Conservation (phyloP, 92 coral and sea anemone species). For the Diadumene lineata region DNA sequence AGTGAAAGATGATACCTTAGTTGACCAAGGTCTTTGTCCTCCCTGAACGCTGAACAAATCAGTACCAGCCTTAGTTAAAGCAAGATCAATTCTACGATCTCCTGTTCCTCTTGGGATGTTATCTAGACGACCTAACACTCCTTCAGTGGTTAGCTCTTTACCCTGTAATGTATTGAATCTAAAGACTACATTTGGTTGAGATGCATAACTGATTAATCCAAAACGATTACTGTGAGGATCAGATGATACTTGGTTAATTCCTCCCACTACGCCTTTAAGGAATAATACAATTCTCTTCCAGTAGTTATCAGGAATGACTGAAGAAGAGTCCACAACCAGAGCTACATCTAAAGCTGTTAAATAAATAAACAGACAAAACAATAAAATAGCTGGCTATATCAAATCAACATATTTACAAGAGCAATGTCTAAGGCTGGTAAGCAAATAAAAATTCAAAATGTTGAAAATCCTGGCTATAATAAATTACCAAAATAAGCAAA, state of each 20-base stretch:
- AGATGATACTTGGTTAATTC: conserved; percentile 13
- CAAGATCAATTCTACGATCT: conserved; percentile 51
- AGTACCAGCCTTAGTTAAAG: conserved; percentile 34
- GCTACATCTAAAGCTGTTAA: conserved; percentile 6
- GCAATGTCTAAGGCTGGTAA: too few relatives aligned
- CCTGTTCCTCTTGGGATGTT: conserved; percentile 27
- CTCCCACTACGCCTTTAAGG: conserved; percentile 26
- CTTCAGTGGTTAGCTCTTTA: conserved; percentile 4
- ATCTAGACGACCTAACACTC: conserved; percentile 1
- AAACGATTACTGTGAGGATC: conserved; percentile 36
- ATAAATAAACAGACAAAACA: too few relatives aligned
- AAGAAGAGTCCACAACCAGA: conserved; percentile 31
- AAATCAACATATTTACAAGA: too few relatives aligned
- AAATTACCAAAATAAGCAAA: too few relatives aligned
- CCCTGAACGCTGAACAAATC: conserved; percentile 52
- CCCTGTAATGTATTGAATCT: conserved; percentile 20
- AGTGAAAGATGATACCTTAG: conserved; percentile 60
- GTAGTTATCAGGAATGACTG: conserved; percentile 13
- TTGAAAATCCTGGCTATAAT: too few relatives aligned
- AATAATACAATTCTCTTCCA: conserved; percentile 16
- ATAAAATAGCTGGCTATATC: too few relatives aligned
- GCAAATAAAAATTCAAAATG: too few relatives aligned
- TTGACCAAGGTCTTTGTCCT: conserved; percentile 53
- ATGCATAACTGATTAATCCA: conserved; percentile 31
- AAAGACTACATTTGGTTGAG: conserved; percentile 3